Evolutionary conservation across 2,888 invertebrate genomes (phyloP), one percentile per base, ranked within the genome.

Genomic region (Apeira syringaria): DNA sequence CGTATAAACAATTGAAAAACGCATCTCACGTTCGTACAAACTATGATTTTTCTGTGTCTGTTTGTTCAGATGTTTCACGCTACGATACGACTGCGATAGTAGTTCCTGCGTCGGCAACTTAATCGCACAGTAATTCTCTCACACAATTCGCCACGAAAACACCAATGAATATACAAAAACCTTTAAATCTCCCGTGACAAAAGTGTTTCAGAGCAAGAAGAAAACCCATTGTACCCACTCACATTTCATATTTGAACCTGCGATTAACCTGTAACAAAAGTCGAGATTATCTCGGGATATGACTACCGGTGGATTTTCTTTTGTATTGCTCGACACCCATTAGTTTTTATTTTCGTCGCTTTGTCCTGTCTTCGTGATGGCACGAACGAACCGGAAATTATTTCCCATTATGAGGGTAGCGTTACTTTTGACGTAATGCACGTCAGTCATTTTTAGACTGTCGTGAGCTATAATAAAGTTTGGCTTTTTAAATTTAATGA

Each of bases 291-390:
- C 74, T 74, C 40, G 37, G 50, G 48, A 55, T 53, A 48, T 52
- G 44, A 47, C 44, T 42, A 40, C 48, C 44, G 39, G 48, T 48
- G 46, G 48, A 46, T 37, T 51, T 46, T 41, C 51, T 49, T 53
- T 78, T 78, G 74, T 79, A 74, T 75, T 59, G 61, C 62, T 56
- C 55, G 58, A 59, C 65, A 47, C 61, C 77, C 80, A 80, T 80
- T 80, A 79, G 78, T 80, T 78, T 77, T 76, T 80, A 80, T 80
- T 78, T 80, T 79, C 67, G 69, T 62, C 64, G 59, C 71, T 75
- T 80, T 81, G 81, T 79, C 77, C 76, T 69, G 65, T 56, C 62
- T 64, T 39, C 20, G 41, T 40, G 50, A 36, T 43, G 35, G 36
- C 47, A 58, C 60, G 60, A 37, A 37, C 34, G 41, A 67, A 64